Base-by-base conservation (phyloP, 2,113 vertebrate genomes). In the Genyomyrus donnyi region DNA sequence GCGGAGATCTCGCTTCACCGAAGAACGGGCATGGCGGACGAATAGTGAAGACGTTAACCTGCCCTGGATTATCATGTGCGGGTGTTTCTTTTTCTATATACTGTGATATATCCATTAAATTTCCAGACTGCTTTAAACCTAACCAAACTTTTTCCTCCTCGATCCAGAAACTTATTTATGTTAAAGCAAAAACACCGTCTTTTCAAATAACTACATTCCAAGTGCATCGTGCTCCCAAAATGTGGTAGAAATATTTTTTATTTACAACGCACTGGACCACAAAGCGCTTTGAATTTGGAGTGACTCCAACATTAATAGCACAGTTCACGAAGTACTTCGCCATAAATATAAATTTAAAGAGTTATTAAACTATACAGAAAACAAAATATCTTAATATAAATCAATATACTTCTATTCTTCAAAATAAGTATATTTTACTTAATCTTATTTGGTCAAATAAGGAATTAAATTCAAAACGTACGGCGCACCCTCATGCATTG, bases 1-100 rank as follows among this genome's bases (percentile, higher is more conserved):
- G 89, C 90, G 77, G 90, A 80, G 58, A 74, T 90, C 91, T 80
- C 91, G 77, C 93, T 90, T 90, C 90, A 50, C 88, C 35, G 74
- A 89, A 89, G 35, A 88, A 90, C 89, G 49, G 27, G 56, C 92
- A 92, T 90, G 90, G 92, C 92, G 88, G 70, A 7, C 21, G 53
- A 70, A 85, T 39, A 58, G 35, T 31, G 48, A 52, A 52, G 58
- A 77, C 42, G 5, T 13, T 89, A 86, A 80, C 88, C 90, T 90
- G 89, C 85, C 74, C 53, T 27, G 70, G 87, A 80, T 88, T 70
- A n/a, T 74, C 77, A 45, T 50, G 56, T 52, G n/a, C 48, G 90
- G 50, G 46, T 66, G 74, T 52, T 74, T 85, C 3, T 88, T 27
- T 56, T 27, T 56, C 39, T 39, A 42, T 66, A 80, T 35, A 15